A percentile compares a stretch with the other conserved stretches of the same genome.
These are phyloP conservation scores for Progne subis DNA, from an alignment of 2,113 vertebrate genomes.

Conservation along the genomic window DNA sequence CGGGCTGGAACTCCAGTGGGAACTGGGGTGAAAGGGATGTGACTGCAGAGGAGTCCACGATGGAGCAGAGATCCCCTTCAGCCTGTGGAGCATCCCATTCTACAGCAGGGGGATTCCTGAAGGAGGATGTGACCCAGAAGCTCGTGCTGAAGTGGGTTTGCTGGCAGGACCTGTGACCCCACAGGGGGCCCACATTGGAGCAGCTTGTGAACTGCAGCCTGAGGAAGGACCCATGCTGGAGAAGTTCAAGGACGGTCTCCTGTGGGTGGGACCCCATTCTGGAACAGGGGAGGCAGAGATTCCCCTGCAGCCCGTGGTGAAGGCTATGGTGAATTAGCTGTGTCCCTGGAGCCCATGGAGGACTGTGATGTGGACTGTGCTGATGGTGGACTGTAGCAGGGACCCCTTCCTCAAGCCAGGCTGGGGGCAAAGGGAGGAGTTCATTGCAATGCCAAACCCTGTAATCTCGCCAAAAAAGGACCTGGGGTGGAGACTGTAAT, in stretches of 20 bases:
- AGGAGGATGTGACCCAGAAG: not conserved
- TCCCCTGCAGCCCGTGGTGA: not conserved
- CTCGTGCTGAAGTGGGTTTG: not conserved
- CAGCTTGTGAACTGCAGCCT: not conserved
- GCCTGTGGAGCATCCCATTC: not conserved
- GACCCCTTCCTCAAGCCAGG: not conserved
- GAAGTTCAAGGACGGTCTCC: not conserved
- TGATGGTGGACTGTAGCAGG: not conserved
- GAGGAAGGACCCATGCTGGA: not conserved
- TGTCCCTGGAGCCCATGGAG: not conserved
- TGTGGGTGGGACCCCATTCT: not conserved
- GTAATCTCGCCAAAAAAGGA: not conserved
- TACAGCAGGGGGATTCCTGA: not conserved
- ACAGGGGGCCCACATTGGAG: not conserved
- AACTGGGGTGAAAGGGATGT: not conserved
- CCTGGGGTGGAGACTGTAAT: not conserved
- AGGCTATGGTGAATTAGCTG: not conserved
- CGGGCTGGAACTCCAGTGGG: not conserved
- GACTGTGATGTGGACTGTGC: not conserved
- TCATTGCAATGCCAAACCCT: not conserved
- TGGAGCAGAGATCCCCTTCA: not conserved
- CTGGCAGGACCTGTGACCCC: not conserved
- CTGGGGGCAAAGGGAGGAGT: not conserved
- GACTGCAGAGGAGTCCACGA: rapidly evolving
- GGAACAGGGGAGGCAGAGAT: not conserved